phyloP scores from a whole-genome alignment of 2,113 vertebrate species.

The Grus americana region DNA sequence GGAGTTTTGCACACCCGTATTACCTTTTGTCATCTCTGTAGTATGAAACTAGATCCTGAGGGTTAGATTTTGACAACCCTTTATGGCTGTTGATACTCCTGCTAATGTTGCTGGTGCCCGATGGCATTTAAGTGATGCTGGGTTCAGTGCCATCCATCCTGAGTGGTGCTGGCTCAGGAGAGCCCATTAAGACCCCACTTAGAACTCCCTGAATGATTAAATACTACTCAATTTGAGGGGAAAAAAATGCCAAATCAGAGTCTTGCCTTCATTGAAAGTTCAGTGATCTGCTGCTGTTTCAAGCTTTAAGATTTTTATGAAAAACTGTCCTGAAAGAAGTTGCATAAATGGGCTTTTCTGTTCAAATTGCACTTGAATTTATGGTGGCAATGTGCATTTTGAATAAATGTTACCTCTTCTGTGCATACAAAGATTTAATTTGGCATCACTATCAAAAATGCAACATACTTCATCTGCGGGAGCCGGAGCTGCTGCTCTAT shows the following conservation, averaged over 20 bases:
- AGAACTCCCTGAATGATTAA: background rate
- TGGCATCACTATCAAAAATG: background rate
- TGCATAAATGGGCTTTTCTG: background rate
- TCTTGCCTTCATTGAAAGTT: background rate
- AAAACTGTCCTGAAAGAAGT: background rate
- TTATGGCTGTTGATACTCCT: background rate
- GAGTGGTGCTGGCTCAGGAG: background rate
- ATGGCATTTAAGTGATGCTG: background rate
- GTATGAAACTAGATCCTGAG: background rate
- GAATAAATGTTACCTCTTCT: background rate
- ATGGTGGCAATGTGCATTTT: background rate
- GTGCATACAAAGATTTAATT: background rate
- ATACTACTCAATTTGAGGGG: background rate
- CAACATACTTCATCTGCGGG: fast-evolving
- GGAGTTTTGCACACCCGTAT: background rate
- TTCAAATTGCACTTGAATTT: background rate
- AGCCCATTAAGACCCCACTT: background rate
- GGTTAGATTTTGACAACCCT: fast-evolving
- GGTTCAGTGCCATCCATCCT: background rate
- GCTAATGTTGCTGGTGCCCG: fast-evolving
- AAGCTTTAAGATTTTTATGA: background rate
- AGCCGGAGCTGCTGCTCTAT: background rate
- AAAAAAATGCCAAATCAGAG: background rate
- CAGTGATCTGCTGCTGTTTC: background rate
- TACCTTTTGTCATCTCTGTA: background rate